Evolutionary conservation across 2,888 invertebrate genomes (phyloP).

Genomic region (Noctuana brunneofusca): DNA sequence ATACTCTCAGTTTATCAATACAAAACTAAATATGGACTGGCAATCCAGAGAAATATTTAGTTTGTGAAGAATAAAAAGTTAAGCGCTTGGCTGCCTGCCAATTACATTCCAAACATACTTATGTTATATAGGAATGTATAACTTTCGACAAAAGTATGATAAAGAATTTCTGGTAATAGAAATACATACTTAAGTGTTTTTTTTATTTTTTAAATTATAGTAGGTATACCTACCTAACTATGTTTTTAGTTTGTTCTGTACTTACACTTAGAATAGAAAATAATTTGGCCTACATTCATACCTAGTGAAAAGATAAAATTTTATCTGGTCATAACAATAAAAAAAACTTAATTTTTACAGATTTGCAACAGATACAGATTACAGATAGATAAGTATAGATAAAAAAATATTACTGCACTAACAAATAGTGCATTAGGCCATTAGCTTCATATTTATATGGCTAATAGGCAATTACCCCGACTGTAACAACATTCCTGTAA

Average conservation of each 20-base stretch:
- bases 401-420: neutral
- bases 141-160: neutral
- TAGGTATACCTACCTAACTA: too few species aligned
- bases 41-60: slow-evolving; percentile 36
- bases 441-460: neutral
- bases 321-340: too few species aligned
- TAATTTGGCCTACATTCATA: too few species aligned
- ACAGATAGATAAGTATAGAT: neutral
- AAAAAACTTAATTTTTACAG: too few species aligned
- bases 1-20: slow-evolving; percentile 6
- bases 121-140: neutral
- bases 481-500: slow-evolving; percentile 24
- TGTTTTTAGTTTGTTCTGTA: too few species aligned
- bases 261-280: too few species aligned
- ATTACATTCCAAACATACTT: slow-evolving; percentile 36
- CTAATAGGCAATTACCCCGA: slow-evolving; percentile 20
- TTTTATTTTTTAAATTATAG: too few species aligned
- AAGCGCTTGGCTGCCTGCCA: slow-evolving; percentile 47
- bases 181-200: neutral
- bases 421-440: slow-evolving; percentile 11
- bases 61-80: slow-evolving; percentile 36
- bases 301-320: too few species aligned
- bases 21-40: slow-evolving; percentile 11
- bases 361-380: neutral
- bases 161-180: neutral